Conservation (phyloP, 1,140 invertebrate genomes). For the Cotesia vestalis region DNA sequence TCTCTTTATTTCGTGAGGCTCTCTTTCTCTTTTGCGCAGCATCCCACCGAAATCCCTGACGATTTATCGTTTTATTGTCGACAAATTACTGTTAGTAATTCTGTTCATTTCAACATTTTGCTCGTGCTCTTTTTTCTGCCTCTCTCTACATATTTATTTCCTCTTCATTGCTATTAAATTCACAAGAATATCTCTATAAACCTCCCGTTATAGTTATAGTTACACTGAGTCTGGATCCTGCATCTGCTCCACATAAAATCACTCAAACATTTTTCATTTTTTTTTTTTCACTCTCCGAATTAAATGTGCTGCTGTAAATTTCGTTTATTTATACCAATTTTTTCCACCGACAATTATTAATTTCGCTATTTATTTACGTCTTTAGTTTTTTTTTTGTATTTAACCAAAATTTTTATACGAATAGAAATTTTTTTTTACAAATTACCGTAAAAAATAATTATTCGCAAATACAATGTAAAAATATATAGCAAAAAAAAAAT, state of each 20-base stretch:
- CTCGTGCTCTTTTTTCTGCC: constrained; percentile 10
- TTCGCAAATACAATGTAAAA: no score
- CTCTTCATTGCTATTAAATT: constrained; percentile 33
- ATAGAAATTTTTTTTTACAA: no score
- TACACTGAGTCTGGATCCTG: constrained; percentile 1
- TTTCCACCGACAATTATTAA: no score
- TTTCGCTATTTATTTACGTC: no score
- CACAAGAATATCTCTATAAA: constrained; percentile 5
- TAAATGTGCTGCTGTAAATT: no score
- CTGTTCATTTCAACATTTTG: constrained; percentile 2
- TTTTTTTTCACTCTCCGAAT: background rate
- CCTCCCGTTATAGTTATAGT: constrained; percentile 19
- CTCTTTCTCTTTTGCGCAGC: constrained; percentile 5
- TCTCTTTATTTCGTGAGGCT: no score
- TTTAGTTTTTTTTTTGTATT: no score
- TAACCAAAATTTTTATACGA: no score
- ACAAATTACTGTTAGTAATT: constrained; percentile 5
- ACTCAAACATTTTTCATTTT: background rate
- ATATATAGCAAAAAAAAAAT: no score
- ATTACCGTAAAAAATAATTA: no score
- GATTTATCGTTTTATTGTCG: constrained; percentile 2
- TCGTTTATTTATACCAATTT: background rate
- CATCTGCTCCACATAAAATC: no score
- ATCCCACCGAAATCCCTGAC: background rate
- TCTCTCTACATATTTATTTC: constrained; percentile 39